Percentiles rank a stretch among this genome's conserved stretches.
Conservation (phyloP, 2,888 invertebrate genomes). For the Atethmia centrago region DNA sequence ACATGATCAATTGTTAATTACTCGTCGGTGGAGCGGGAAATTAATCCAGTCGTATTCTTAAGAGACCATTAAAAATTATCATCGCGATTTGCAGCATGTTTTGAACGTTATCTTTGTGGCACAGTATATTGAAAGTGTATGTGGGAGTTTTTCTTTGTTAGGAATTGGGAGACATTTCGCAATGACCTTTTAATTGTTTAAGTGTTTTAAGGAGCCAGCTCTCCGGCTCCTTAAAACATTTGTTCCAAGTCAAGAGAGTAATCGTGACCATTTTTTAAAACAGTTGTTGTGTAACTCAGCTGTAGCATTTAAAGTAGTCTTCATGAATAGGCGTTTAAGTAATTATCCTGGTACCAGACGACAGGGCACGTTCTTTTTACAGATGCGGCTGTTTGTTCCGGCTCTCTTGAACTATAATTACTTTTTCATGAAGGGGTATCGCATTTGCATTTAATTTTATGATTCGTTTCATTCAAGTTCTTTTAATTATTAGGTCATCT, state of each 20-base stretch:
- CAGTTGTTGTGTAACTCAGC: slow-evolving; percentile 21
- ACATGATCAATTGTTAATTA: slow-evolving; percentile 46
- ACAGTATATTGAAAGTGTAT: slow-evolving; percentile 29
- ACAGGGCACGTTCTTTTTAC: slow-evolving; percentile 70
- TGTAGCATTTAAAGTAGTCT: slow-evolving; percentile 59
- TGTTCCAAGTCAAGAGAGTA: slow-evolving; percentile 38
- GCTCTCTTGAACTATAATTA: slow-evolving; percentile 64
- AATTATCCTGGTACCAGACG: slow-evolving; percentile 71
- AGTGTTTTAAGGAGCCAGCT: slow-evolving; percentile 39
- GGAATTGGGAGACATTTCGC: slow-evolving; percentile 12
- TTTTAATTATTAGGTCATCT: slow-evolving; percentile 53
- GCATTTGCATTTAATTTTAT: slow-evolving; percentile 69
- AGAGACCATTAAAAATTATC: slow-evolving; percentile 35
- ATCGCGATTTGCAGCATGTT: slow-evolving; percentile 25
- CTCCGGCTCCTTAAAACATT: slow-evolving; percentile 32
- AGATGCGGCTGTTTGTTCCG: slow-evolving; percentile 51
- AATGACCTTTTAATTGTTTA: slow-evolving; percentile 36
- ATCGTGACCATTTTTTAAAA: slow-evolving; percentile 36
- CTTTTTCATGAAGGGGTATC: slow-evolving; percentile 65
- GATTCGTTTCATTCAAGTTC: slow-evolving; percentile 56
- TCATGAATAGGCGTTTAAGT: slow-evolving; percentile 65
- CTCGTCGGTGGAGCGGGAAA: slow-evolving; percentile 33
- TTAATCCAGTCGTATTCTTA: slow-evolving; percentile 39
- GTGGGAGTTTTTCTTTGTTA: slow-evolving; percentile 32
- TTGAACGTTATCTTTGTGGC: slow-evolving; percentile 15